Conservation (phyloP, 2,888 invertebrate genomes). For the Rhyacophila evoluta region DNA sequence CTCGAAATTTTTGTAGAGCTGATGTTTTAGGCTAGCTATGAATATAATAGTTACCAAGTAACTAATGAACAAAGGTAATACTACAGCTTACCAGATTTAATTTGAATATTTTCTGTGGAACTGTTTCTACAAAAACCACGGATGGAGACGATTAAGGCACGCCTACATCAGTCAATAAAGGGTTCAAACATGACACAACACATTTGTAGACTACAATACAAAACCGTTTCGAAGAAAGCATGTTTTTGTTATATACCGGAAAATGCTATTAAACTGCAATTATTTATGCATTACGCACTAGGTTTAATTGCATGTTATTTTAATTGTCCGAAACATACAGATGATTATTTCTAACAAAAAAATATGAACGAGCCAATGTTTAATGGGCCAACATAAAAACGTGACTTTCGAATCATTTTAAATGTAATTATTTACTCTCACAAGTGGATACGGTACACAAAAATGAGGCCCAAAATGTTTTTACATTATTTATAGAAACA, state of each 20-base stretch:
- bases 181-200: background rate
- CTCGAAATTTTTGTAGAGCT: too few relatives aligned
- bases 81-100: too few relatives aligned
- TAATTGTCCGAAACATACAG: background rate
- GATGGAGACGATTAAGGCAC: background rate
- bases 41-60: too few relatives aligned
- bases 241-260: background rate
- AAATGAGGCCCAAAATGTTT: too few relatives aligned
- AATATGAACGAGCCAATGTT: background rate
- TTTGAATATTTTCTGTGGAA: background rate
- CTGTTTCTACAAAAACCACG: background rate
- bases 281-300: background rate
- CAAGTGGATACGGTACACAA: too few relatives aligned
- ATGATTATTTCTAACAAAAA: background rate
- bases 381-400: background rate
- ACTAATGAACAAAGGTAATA: too few relatives aligned
- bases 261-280: background rate
- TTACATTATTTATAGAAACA: too few relatives aligned
- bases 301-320: constrained; percentile 4
- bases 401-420: background rate
- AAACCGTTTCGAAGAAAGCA: background rate
- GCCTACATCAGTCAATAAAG: background rate
- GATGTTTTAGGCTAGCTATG: too few relatives aligned
- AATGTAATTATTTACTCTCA: background rate
- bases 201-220: background rate